A percentile compares a stretch with the other conserved stretches of the same genome.
These are phyloP conservation scores for Drymonia ruficornis DNA, from an alignment of 2,888 invertebrate species.

Conservation along the genomic window DNA sequence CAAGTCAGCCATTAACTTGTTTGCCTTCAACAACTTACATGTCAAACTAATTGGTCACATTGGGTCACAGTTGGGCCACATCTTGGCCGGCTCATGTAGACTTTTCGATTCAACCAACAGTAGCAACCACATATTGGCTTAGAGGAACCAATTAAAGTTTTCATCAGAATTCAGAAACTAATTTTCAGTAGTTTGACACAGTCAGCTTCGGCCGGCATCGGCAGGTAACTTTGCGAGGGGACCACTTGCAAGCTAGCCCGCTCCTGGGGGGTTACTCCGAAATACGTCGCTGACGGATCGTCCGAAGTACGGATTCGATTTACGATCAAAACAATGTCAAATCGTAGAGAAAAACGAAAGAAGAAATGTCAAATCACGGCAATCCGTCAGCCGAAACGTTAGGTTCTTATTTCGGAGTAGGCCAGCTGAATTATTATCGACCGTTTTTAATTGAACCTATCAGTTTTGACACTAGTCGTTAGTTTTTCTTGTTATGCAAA, in stretches of 20 bases:
- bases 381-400: too few relatives aligned
- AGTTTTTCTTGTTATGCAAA: not conserved
- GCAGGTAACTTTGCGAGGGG: conserved; percentile 65
- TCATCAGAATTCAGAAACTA: conserved; percentile 78
- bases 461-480: too few relatives aligned
- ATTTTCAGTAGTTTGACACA: conserved; percentile 79
- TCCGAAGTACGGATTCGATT: too few relatives aligned
- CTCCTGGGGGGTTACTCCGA: too few relatives aligned
- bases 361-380: too few relatives aligned
- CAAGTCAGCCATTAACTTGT: conserved; percentile 2
- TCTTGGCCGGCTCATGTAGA: conserved; percentile 39
- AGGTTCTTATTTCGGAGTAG: too few relatives aligned
- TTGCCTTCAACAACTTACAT: conserved; percentile 21
- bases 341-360: too few relatives aligned
- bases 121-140: conserved; percentile 70
- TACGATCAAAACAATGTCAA: too few relatives aligned
- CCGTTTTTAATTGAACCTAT: conserved; percentile 60
- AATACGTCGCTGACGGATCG: too few relatives aligned
- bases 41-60: conserved; percentile 43
- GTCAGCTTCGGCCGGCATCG: conserved; percentile 72
- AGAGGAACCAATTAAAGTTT: conserved; percentile 82
- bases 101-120: conserved; percentile 66
- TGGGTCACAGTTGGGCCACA: conserved; percentile 48
- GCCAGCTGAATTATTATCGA: conserved; percentile 61
- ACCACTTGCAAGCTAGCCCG: conserved; percentile 56